phyloP scores from a whole-genome alignment of 2,797 vertebrate genomes.

The Sphenopsis melanotis region DNA sequence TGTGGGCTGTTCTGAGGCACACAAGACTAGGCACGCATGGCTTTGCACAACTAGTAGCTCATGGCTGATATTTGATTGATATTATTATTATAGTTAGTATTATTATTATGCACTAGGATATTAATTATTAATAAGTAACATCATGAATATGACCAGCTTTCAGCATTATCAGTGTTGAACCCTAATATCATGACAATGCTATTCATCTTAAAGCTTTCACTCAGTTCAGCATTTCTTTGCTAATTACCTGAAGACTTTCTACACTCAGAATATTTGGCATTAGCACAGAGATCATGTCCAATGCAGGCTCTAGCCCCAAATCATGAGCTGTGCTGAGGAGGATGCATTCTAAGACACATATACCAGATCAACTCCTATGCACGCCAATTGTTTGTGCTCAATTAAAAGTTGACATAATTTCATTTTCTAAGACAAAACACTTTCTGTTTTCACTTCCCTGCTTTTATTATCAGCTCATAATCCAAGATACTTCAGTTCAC shows the following conservation, averaged over 20 bases:
- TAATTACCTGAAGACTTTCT: neutral
- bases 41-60: neutral
- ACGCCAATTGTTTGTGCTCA: neutral
- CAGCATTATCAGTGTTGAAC: neutral
- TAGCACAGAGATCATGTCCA: neutral
- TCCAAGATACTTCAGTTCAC: neutral
- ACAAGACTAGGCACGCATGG: neutral
- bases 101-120: neutral
- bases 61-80: neutral
- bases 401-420: neutral
- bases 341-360: fast-evolving
- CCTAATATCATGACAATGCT: neutral
- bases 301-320: neutral
- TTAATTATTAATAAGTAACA: neutral
- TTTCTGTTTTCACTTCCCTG: neutral
- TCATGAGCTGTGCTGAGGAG: neutral
- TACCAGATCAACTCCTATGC: neutral
- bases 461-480: neutral
- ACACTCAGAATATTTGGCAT: neutral
- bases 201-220: neutral
- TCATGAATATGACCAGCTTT: neutral
- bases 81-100: neutral
- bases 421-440: neutral
- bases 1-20: neutral
- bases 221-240: neutral